Conservation (phyloP, 2,888 invertebrate genomes). For the Archips xylosteana region DNA sequence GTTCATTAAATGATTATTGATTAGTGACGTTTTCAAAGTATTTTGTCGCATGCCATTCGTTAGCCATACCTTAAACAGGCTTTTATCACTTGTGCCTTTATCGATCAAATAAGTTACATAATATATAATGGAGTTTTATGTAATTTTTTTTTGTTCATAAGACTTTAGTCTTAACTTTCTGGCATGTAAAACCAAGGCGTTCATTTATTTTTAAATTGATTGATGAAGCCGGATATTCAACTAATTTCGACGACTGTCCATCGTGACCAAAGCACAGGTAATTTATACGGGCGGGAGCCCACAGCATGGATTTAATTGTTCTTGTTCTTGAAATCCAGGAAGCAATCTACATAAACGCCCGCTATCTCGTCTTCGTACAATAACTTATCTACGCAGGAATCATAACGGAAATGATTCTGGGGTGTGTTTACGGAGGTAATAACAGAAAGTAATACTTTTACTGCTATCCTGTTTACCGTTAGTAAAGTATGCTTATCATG, state of each 20-base stretch:
- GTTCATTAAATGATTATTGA: no score
- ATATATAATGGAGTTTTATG: no score
- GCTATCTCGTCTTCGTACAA: conserved; percentile 65
- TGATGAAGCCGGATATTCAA: conserved; percentile 42
- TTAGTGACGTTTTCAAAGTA: no score
- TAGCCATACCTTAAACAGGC: no score
- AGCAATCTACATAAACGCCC: conserved; percentile 80
- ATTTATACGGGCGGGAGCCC: conserved; percentile 73
- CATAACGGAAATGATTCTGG: conserved; percentile 15
- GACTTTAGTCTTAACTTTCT: no score
- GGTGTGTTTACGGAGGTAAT: background rate
- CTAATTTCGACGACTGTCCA: conserved; percentile 26
- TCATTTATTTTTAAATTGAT: conserved; percentile 17
- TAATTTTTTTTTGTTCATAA: no score
- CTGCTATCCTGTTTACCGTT: no score
- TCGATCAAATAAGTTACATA: no score
- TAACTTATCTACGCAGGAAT: conserved; percentile 26
- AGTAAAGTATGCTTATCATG: no score
- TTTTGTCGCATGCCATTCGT: no score
- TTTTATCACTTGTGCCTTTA: no score
- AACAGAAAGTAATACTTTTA: background rate
- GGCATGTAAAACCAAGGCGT: background rate
- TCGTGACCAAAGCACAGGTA: conserved; percentile 55
- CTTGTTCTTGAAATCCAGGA: conserved; percentile 76
- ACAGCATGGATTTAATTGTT: conserved; percentile 81